A percentile compares a stretch with the other conserved stretches of the same genome.
phyloP scores from a whole-genome alignment of 2,113 vertebrate species.

The Sisor rabdophorus region DNA sequence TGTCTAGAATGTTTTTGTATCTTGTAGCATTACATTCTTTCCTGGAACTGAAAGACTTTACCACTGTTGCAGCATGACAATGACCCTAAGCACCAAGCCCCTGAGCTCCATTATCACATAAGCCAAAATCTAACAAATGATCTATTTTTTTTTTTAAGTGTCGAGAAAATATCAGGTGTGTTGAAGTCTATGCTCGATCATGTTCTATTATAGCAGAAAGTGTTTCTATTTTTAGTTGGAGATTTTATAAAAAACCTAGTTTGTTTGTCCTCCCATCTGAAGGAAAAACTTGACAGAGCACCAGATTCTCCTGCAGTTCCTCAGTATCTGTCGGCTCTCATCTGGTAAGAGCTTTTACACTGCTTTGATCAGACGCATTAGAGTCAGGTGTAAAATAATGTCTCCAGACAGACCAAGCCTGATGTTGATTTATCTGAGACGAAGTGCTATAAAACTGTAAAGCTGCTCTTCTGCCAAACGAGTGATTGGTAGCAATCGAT shows the following conservation, averaged over 20 bases:
- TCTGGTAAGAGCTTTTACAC: not conserved
- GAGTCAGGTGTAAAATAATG: constrained; percentile 21
- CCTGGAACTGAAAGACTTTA: too few relatives aligned
- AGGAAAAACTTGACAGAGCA: not conserved
- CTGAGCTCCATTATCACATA: too few relatives aligned
- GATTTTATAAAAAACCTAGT: not conserved
- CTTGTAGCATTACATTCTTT: too few relatives aligned
- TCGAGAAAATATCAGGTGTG: not conserved
- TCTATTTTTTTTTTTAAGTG: not conserved
- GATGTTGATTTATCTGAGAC: constrained; percentile 16
- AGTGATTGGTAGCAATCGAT: constrained; percentile 1
- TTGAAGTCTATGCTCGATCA: not conserved
- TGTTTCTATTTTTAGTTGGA: not conserved
- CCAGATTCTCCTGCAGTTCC: not conserved
- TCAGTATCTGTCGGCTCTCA: constrained; percentile 16
- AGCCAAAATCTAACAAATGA: too few relatives aligned
- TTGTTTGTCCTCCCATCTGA: not conserved
- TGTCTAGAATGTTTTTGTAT: too few relatives aligned
- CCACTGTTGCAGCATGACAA: too few relatives aligned
- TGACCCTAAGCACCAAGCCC: too few relatives aligned
- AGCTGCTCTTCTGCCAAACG: not conserved
- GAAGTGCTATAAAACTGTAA: not conserved
- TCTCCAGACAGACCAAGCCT: constrained; percentile 2
- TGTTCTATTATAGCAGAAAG: not conserved
- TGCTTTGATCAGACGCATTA: constrained; percentile 3